phyloP scores from a whole-genome alignment of 2,113 vertebrate genomes.

The Machaerirhynchus nigripectus region DNA sequence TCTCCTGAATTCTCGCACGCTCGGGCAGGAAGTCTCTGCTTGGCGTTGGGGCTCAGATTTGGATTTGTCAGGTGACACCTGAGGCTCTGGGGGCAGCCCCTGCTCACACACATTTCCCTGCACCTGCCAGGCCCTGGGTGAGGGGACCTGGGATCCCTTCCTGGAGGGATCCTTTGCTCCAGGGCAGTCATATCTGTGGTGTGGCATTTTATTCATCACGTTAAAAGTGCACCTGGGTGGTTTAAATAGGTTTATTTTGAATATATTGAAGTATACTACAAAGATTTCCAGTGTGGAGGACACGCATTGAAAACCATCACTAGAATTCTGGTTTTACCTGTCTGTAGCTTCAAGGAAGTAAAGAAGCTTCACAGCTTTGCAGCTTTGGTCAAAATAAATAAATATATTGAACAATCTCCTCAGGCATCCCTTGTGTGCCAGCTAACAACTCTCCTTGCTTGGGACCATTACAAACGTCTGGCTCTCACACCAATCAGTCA shows the following conservation, averaged over 20 bases:
- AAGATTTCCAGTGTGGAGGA: not conserved
- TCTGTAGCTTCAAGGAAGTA: not conserved
- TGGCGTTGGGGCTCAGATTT: not conserved
- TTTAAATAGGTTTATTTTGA: not conserved
- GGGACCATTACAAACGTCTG: not conserved
- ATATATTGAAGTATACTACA: not conserved
- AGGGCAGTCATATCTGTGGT: not conserved
- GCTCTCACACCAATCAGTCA: not conserved
- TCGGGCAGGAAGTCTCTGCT: not conserved
- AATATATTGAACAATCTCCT: not conserved
- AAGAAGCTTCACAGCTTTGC: not conserved
- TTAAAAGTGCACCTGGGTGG: not conserved
- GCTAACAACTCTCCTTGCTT: not conserved
- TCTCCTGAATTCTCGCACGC: not conserved
- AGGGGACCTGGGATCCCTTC: not conserved
- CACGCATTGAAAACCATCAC: not conserved
- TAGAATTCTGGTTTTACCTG: not conserved
- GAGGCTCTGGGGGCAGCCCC: not conserved
- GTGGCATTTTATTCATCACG: not conserved
- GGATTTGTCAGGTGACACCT: not conserved
- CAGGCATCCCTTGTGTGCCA: not conserved
- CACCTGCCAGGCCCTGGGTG: not conserved
- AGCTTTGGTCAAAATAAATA: not conserved
- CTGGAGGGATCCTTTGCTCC: not conserved
- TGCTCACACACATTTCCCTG: accelerated